These are phyloP conservation scores for Ochotona princeps DNA, from an alignment of 2,113 vertebrate species.

Conservation along the genomic window DNA sequence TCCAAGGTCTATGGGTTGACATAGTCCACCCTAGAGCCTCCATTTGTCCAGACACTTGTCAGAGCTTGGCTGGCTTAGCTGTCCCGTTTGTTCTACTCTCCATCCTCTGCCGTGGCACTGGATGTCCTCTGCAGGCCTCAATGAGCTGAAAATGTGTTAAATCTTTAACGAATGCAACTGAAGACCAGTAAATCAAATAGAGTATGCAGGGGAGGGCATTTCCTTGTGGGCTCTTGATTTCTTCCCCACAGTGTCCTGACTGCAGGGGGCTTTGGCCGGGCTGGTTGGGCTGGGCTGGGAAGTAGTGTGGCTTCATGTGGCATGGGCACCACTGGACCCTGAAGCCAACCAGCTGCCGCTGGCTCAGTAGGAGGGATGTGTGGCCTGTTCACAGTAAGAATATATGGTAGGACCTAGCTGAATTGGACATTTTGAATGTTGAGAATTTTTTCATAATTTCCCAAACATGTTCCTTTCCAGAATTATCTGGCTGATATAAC, in stretches of 20 bases:
- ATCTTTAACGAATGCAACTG: conserved; percentile 27
- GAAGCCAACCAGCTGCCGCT: neutral
- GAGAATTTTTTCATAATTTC: conserved; percentile 8
- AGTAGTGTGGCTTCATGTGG: neutral
- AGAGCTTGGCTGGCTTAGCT: too few relatives aligned
- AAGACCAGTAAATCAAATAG: conserved; percentile 35
- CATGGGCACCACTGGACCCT: conserved; percentile 2
- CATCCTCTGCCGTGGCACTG: too few relatives aligned
- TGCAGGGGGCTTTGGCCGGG: conserved; percentile 28
- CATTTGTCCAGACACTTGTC: too few relatives aligned
- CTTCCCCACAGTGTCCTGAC: neutral
- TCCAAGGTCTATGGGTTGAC: too few relatives aligned
- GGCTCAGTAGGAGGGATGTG: too few relatives aligned
- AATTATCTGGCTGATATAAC: conserved; percentile 51
- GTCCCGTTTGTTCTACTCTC: too few relatives aligned
- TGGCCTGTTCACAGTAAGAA: too few relatives aligned
- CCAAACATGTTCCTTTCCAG: conserved; percentile 15
- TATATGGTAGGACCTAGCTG: neutral
- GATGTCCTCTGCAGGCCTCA: too few relatives aligned
- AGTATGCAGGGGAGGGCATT: conserved; percentile 36
- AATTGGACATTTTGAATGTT: conserved; percentile 21
- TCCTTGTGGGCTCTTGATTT: conserved; percentile 59
- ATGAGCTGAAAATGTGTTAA: too few relatives aligned
- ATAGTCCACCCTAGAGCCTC: too few relatives aligned
- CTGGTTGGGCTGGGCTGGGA: neutral